A percentile compares a stretch with the other conserved stretches of the same genome.
These are phyloP conservation scores for Blastobasis adustella DNA, from an alignment of 2,888 invertebrate species.

Conservation along the genomic window DNA sequence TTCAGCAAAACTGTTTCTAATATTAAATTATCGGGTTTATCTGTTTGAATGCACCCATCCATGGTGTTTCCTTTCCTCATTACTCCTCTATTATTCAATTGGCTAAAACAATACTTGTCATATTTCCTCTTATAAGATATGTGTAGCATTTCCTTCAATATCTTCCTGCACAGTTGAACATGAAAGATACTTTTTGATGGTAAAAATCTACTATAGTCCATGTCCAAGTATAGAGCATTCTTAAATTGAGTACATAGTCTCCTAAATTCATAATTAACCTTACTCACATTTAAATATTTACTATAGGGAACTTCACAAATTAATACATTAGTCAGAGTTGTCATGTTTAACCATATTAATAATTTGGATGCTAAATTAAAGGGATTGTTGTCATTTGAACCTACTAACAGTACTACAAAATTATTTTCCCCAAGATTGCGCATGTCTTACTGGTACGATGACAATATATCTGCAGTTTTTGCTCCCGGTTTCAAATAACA, in stretches of 20 bases:
- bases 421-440: not conserved
- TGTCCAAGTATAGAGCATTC: conserved; percentile 2
- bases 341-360: not conserved
- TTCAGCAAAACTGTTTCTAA: no score
- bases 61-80: no score
- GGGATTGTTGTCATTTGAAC: not conserved
- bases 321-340: conserved; percentile 2
- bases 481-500: not conserved
- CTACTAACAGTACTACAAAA: not conserved
- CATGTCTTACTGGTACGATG: not conserved
- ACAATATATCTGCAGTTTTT: not conserved
- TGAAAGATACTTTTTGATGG: conserved; percentile 1
- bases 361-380: not conserved
- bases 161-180: not conserved
- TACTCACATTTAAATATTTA: conserved; percentile 6
- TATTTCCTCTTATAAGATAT: conserved; percentile 1
- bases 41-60: no score
- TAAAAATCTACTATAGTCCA: conserved; percentile 1
- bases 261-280: conserved; percentile 9
- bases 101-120: not conserved
- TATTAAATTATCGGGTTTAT: no score
- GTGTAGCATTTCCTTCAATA: conserved; percentile 7
- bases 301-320: conserved; percentile 6
- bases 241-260: conserved; percentile 3
- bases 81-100: no score